phyloP scores from a whole-genome alignment of 2,113 vertebrate species.

The Gadus chalcogrammus region DNA sequence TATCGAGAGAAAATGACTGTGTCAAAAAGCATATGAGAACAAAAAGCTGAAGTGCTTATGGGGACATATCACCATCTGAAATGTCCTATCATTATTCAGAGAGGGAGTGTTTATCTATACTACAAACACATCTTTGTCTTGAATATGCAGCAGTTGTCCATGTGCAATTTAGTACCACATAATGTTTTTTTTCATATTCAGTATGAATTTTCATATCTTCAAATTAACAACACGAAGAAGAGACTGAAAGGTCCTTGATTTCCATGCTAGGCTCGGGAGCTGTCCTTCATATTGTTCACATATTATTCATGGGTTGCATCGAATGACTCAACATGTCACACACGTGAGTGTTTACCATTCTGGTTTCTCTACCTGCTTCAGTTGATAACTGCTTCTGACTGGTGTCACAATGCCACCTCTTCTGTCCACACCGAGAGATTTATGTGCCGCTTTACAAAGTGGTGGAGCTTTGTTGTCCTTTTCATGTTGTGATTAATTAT shows the following conservation, averaged over 20 bases:
- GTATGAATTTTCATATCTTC: no score
- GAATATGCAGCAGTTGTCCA: not conserved
- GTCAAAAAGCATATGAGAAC: not conserved
- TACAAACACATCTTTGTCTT: not conserved
- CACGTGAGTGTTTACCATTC: not conserved
- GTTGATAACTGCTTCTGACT: not conserved
- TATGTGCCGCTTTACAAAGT: no score
- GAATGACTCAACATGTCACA: conserved; percentile 5
- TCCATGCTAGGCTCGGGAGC: not conserved
- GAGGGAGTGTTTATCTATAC: not conserved
- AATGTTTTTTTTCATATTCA: not conserved
- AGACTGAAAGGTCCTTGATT: no score
- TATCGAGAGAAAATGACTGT: no score
- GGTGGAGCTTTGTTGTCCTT: not conserved
- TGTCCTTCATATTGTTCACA: not conserved
- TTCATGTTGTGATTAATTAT: not conserved
- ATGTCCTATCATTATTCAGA: not conserved
- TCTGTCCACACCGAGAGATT: not conserved
- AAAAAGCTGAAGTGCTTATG: not conserved
- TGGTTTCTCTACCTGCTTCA: not conserved
- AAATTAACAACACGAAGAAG: no score
- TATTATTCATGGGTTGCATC: not conserved
- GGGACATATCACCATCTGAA: not conserved
- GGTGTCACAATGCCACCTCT: not conserved
- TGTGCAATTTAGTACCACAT: not conserved